Evolutionary conservation across 2,888 invertebrate genomes (phyloP).

Genomic region (Polia nebulosa): DNA sequence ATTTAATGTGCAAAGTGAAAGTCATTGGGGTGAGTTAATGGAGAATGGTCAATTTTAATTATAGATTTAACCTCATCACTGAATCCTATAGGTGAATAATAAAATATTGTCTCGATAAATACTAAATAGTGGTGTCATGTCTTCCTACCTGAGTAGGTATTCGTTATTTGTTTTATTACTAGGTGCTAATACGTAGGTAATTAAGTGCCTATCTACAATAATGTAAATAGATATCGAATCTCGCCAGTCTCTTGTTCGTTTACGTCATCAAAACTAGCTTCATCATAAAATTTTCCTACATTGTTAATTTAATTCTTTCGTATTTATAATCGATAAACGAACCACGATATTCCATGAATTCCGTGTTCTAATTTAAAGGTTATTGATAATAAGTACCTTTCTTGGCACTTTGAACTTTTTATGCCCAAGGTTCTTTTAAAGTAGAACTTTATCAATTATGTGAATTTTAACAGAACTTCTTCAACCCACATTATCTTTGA

Average conservation of each 20-base stretch:
- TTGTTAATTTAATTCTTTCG: slow-evolving; percentile 30
- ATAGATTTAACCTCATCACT: slow-evolving; percentile 6
- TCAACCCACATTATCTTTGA: slow-evolving; percentile 1
- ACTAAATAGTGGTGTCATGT: slow-evolving; percentile 4
- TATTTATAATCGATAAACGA: slow-evolving; percentile 51
- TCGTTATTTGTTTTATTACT: slow-evolving; percentile 20
- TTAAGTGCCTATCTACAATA: slow-evolving; percentile 35
- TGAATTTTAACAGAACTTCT: neutral
- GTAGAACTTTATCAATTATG: slow-evolving; percentile 11
- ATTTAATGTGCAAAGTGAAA: slow-evolving; percentile 38
- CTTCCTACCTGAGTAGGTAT: slow-evolving; percentile 9
- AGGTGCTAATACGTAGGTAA: slow-evolving; percentile 21
- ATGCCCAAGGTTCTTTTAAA: neutral
- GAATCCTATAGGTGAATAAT: neutral
- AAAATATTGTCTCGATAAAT: neutral
- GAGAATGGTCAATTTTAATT: slow-evolving; percentile 28
- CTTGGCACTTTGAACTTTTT: slow-evolving; percentile 7
- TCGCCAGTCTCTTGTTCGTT: slow-evolving; percentile 24
- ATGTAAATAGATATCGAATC: slow-evolving; percentile 47
- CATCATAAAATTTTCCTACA: slow-evolving; percentile 19
- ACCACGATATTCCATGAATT: slow-evolving; percentile 37
- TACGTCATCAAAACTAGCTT: slow-evolving; percentile 37
- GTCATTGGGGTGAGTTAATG: slow-evolving; percentile 57
- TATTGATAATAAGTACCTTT: slow-evolving; percentile 32
- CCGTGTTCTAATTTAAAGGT: slow-evolving; percentile 44